A percentile compares a stretch with the other conserved stretches of the same genome.
Conservation (phyloP, 1,140 invertebrate species). For the Anastatus disparis region DNA sequence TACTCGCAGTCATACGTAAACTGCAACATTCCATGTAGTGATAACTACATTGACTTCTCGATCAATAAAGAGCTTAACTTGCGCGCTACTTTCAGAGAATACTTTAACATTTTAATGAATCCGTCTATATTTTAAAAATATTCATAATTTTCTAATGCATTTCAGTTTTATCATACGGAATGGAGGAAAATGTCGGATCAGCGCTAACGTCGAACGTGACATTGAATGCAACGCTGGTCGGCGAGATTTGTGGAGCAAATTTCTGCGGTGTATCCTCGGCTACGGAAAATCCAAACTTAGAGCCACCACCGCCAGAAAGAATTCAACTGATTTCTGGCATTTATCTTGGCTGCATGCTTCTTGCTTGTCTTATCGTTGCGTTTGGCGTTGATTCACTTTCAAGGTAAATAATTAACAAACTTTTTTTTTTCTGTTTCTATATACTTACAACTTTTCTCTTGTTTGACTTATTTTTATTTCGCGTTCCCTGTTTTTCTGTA, state of each 20-base stretch:
- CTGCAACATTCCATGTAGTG: neutral
- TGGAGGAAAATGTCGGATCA: constrained; percentile 47
- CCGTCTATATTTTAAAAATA: neutral
- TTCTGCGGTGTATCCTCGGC: constrained; percentile 73
- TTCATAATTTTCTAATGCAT: too few species aligned
- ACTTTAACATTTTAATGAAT: neutral
- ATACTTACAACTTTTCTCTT: too few species aligned
- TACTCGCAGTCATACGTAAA: neutral
- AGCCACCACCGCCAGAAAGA: constrained; percentile 75
- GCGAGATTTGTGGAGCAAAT: constrained; percentile 77
- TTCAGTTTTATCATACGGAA: constrained; percentile 62
- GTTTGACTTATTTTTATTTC: too few species aligned
- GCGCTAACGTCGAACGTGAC: constrained; percentile 48
- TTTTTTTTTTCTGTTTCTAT: too few species aligned
- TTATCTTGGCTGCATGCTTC: constrained; percentile 82
- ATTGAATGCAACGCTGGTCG: constrained; percentile 54
- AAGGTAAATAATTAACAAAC: constrained; percentile 72
- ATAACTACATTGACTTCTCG: neutral
- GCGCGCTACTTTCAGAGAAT: neutral
- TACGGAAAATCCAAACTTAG: constrained; percentile 73
- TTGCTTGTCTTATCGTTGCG: constrained; percentile 80
- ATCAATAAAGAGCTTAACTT: neutral
- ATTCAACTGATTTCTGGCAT: constrained; percentile 84
- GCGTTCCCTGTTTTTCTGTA: neutral
- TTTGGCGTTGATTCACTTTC: constrained; percentile 84